Evolutionary conservation across 2,888 invertebrate genomes (phyloP).

Genomic region (Beris morrisii): DNA sequence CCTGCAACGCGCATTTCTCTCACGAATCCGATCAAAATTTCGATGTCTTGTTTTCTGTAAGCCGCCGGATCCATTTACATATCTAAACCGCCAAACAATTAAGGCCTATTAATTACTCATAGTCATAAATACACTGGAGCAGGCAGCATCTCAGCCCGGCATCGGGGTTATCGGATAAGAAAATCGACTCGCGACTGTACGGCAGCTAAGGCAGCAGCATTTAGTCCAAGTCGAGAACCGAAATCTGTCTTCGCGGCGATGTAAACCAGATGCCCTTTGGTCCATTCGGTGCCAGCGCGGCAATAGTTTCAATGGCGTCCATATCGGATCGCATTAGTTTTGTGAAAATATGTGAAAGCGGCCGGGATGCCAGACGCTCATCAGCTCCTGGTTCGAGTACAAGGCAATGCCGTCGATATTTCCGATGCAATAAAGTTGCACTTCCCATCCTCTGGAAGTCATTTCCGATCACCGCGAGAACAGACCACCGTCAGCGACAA

Average conservation of each 20-base stretch:
- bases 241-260: slow-evolving; percentile 34
- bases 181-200: slow-evolving; percentile 8
- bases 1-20: not conserved
- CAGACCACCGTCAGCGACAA: slow-evolving; percentile 15
- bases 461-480: slow-evolving; percentile 6
- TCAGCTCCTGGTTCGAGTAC: slow-evolving; percentile 23
- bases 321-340: slow-evolving; percentile 34
- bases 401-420: slow-evolving; percentile 9
- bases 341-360: slow-evolving; percentile 32
- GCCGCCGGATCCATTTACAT: slow-evolving; percentile 2
- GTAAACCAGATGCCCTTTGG: slow-evolving; percentile 41
- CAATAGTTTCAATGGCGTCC: slow-evolving; percentile 29
- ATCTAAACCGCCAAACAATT: slow-evolving; percentile 34
- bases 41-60: not conserved
- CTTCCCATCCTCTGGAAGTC: slow-evolving; percentile 20
- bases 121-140: slow-evolving; percentile 23
- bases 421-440: slow-evolving; percentile 23
- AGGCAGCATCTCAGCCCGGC: not conserved
- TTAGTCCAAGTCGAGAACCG: slow-evolving; percentile 15
- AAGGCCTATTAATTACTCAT: slow-evolving; percentile 38
- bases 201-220: slow-evolving; percentile 19
- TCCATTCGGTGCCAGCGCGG: slow-evolving; percentile 23
- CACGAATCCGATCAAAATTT: slow-evolving; percentile 18
- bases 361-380: slow-evolving; percentile 27
- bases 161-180: slow-evolving; percentile 34